These are phyloP conservation scores for Riptortus pedestris DNA, from an alignment of 1,140 invertebrate genomes.

Conservation along the genomic window DNA sequence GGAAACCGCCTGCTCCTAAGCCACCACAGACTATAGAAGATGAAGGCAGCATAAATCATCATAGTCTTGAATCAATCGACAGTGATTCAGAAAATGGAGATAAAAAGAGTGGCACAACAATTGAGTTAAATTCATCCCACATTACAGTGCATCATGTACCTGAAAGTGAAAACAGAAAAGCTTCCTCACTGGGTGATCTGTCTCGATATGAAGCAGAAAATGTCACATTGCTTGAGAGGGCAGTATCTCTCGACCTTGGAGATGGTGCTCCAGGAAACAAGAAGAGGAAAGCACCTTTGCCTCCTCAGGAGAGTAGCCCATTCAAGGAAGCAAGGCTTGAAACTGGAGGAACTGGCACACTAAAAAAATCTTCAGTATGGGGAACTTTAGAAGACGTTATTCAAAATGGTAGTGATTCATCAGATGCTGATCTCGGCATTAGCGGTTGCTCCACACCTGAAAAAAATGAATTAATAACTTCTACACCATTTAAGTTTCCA, in stretches of 20 bases:
- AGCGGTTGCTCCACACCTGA: slow-evolving; percentile 29
- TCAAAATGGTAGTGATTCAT: slow-evolving; percentile 35
- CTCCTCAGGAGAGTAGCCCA: slow-evolving; percentile 37
- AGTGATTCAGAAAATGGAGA: slow-evolving; percentile 41
- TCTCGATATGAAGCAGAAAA: slow-evolving; percentile 53
- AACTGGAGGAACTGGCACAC: slow-evolving; percentile 50
- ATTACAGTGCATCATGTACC: slow-evolving; percentile 59
- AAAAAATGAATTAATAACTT: slow-evolving; percentile 24
- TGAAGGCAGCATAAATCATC: slow-evolving; percentile 19
- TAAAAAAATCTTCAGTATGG: slow-evolving; percentile 64
- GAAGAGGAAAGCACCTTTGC: slow-evolving; percentile 52
- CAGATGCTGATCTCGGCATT: slow-evolving; percentile 27
- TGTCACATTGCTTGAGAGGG: slow-evolving; percentile 53
- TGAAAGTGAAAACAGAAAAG: slow-evolving; percentile 55
- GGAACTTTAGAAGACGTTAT: slow-evolving; percentile 65
- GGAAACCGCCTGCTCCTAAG: slow-evolving; percentile 58
- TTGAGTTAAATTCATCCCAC: slow-evolving; percentile 59
- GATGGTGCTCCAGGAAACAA: slow-evolving; percentile 48
- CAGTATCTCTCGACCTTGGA: slow-evolving; percentile 69
- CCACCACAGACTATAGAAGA: slow-evolving; percentile 34
- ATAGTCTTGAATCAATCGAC: slow-evolving; percentile 33
- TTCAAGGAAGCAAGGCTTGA: slow-evolving; percentile 45
- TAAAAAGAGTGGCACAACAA: slow-evolving; percentile 37
- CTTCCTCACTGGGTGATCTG: slow-evolving; percentile 67
- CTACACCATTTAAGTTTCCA: slow-evolving; percentile 29